Conservation (phyloP, 2,888 invertebrate genomes). For the Agonopterix arenella region DNA sequence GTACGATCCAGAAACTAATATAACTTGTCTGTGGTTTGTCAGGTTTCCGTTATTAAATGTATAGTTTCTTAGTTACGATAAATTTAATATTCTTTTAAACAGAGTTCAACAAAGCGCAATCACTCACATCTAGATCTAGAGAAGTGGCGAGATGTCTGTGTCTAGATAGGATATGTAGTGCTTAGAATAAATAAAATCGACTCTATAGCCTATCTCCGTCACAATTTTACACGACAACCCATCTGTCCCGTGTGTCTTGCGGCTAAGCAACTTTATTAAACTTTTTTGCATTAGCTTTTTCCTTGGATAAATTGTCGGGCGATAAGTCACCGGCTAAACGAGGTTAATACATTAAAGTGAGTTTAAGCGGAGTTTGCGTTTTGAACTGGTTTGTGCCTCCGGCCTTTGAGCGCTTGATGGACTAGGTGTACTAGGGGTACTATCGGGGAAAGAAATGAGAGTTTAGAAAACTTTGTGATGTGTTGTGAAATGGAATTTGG, state of each 20-base stretch:
- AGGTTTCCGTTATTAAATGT: too few species aligned
- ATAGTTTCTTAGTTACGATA: too few species aligned
- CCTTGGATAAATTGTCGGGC: conserved; percentile 57
- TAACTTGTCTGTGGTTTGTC: too few species aligned
- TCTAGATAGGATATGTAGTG: too few species aligned
- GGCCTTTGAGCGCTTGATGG: conserved; percentile 3
- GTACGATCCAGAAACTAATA: too few species aligned
- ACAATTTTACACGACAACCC: not conserved
- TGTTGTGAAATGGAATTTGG: too few species aligned
- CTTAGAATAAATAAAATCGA: not conserved
- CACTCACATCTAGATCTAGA: too few species aligned
- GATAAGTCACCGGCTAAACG: conserved; percentile 62
- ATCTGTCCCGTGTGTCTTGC: conserved; percentile 17
- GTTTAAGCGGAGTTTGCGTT: conserved; percentile 44
- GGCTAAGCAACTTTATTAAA: conserved; percentile 54
- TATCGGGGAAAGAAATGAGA: not conserved
- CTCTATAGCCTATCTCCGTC: not conserved
- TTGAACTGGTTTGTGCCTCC: conserved; percentile 28
- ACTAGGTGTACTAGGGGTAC: not conserved
- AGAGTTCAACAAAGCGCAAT: too few species aligned
- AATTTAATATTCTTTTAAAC: too few species aligned
- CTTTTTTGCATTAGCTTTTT: conserved; percentile 59
- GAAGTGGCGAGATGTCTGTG: too few species aligned
- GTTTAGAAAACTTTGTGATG: not conserved
- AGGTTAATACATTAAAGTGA: conserved; percentile 67